Percentiles rank a stretch among this genome's conserved stretches.
These are phyloP conservation scores for Drosophila mojavensis DNA, from an alignment of 1,140 invertebrate species.

Conservation along the genomic window DNA sequence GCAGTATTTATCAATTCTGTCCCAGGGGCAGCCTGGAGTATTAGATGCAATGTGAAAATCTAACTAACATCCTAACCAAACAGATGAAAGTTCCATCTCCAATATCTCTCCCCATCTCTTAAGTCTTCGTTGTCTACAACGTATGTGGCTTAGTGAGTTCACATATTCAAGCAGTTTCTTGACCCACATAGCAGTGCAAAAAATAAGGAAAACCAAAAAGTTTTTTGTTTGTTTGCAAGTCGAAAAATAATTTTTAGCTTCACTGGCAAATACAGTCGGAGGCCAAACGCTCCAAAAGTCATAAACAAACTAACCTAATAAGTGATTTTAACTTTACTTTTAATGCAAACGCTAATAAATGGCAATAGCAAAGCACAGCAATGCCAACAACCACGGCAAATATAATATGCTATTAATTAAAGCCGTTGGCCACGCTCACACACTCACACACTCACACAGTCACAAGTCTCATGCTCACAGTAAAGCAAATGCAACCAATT, in stretches of 20 bases:
- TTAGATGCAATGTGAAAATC: too few relatives aligned
- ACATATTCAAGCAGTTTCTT: too few relatives aligned
- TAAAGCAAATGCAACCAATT: background rate
- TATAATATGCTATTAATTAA: constrained; percentile 57
- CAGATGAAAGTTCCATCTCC: too few relatives aligned
- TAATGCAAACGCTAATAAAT: constrained; percentile 51
- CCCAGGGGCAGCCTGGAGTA: too few relatives aligned
- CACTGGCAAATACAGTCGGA: background rate
- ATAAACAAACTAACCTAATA: constrained; percentile 9
- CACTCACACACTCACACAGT: background rate
- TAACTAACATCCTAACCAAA: too few relatives aligned
- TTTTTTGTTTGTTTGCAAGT: background rate
- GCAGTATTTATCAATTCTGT: too few relatives aligned
- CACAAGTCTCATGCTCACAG: background rate
- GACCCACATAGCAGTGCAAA: background rate
- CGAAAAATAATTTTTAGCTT: background rate
- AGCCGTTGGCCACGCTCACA: constrained; percentile 31
- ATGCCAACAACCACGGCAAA: constrained; percentile 24
- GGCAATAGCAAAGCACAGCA: background rate
- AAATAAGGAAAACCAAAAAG: too few relatives aligned
- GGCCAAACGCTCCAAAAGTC: constrained; percentile 19
- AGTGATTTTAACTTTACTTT: constrained; percentile 35
- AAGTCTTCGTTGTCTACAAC: too few relatives aligned
- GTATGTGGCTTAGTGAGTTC: too few relatives aligned
- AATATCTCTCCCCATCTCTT: too few relatives aligned